These are phyloP conservation scores for Atherinomorus stipes DNA, from an alignment of 2,113 vertebrate genomes.

Conservation along the genomic window DNA sequence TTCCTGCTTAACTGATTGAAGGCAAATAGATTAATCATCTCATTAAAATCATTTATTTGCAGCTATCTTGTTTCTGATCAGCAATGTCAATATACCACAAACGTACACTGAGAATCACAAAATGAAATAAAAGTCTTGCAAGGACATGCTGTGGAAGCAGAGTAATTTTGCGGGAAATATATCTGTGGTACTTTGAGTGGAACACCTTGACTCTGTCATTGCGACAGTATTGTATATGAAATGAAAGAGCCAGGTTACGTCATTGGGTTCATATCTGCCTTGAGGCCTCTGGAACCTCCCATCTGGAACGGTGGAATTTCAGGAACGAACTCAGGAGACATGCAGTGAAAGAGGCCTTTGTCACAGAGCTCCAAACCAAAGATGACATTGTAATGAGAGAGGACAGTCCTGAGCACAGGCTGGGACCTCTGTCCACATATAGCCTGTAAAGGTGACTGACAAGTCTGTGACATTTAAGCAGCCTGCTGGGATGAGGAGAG, in stretches of 20 bases:
- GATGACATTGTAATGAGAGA: constrained; percentile 75
- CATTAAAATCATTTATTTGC: constrained; percentile 22
- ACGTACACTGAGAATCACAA: constrained; percentile 7
- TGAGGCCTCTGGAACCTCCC: constrained; percentile 63
- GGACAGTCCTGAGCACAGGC: constrained; percentile 47
- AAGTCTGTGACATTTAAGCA: constrained; percentile 57
- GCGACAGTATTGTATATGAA: constrained; percentile 35
- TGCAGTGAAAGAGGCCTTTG: constrained; percentile 70
- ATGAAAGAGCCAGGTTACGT: constrained; percentile 24
- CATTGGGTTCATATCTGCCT: constrained; percentile 54
- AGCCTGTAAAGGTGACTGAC: constrained; percentile 63
- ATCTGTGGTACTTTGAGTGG: constrained; percentile 22
- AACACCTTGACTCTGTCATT: constrained; percentile 62
- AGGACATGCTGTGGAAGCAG: constrained; percentile 21
- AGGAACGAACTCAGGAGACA: constrained; percentile 78
- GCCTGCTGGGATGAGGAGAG: constrained; percentile 40
- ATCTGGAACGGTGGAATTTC: constrained; percentile 74
- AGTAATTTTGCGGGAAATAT: constrained; percentile 34
- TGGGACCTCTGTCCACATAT: constrained; percentile 32
- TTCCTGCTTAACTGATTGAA: constrained; percentile 17
- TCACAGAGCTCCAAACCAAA: constrained; percentile 62
- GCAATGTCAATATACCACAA: background rate
- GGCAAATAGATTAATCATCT: constrained; percentile 14
- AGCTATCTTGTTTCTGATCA: constrained; percentile 8
- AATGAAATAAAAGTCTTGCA: constrained; percentile 40